phyloP scores from a whole-genome alignment of 2,797 vertebrate genomes.

The Zenarchopterus dispar region DNA sequence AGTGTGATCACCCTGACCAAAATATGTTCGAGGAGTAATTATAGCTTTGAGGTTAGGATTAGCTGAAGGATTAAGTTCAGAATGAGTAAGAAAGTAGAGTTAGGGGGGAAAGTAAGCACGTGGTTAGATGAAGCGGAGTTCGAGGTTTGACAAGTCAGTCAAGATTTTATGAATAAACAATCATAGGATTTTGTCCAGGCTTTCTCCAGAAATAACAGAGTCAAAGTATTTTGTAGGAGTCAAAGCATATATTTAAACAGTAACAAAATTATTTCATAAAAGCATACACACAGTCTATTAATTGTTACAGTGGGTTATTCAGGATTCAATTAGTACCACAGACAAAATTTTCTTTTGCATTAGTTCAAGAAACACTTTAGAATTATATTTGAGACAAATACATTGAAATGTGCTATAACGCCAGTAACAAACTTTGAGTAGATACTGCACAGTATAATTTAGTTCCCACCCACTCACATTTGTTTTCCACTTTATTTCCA shows the following conservation, averaged over 20 bases:
- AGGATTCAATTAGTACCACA: slow-evolving; percentile 5
- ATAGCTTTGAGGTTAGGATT: slow-evolving; percentile 28
- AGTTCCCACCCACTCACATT: slow-evolving; percentile 26
- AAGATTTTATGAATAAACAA: background rate
- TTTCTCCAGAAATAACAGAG: too few species aligned
- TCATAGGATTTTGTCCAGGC: background rate
- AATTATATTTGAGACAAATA: slow-evolving; percentile 45
- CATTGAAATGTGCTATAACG: slow-evolving; percentile 65
- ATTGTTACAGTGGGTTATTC: slow-evolving; percentile 16
- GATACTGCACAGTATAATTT: background rate
- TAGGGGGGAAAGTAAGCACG: background rate
- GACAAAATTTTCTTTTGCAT: background rate
- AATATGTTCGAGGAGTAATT: slow-evolving; percentile 17
- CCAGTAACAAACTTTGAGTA: slow-evolving; percentile 22
- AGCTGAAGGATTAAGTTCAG: slow-evolving; percentile 10
- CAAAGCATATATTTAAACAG: slow-evolving; percentile 49
- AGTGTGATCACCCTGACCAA: slow-evolving; percentile 31
- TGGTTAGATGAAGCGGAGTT: background rate
- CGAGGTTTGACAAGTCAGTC: background rate
- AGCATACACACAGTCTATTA: slow-evolving; percentile 2
- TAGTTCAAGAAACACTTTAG: slow-evolving; percentile 26
- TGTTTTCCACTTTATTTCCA: slow-evolving; percentile 19
- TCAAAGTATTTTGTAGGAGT: slow-evolving; percentile 1
- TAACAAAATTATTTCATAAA: slow-evolving; percentile 27
- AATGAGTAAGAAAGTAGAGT: background rate